Conservation (phyloP, 2,888 invertebrate species). For the Lamproptera curius region DNA sequence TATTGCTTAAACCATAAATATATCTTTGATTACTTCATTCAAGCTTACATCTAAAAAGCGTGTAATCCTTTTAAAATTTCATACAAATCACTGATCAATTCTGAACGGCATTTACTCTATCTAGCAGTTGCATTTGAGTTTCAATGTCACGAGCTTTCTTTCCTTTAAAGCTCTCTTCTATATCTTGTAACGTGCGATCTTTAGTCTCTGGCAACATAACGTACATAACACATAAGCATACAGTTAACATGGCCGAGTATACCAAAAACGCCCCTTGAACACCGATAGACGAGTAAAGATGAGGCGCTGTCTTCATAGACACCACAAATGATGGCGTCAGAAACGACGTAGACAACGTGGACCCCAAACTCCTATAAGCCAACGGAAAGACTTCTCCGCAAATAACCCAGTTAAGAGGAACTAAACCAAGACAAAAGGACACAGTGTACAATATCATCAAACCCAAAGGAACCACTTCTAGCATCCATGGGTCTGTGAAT, state of each 20-base stretch:
- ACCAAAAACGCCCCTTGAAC: constrained; percentile 68
- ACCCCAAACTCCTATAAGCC: constrained; percentile 67
- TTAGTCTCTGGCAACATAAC: constrained; percentile 64
- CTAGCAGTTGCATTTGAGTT: constrained; percentile 58
- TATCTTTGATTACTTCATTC: too few species aligned
- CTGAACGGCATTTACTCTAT: constrained; percentile 32
- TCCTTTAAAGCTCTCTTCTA: constrained; percentile 68
- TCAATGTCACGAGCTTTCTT: constrained; percentile 48
- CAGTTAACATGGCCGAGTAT: constrained; percentile 54
- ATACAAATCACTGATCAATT: constrained; percentile 14
- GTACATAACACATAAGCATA: constrained; percentile 57
- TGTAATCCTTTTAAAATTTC: too few species aligned
- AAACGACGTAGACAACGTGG: constrained; percentile 65
- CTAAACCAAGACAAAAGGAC: constrained; percentile 66
- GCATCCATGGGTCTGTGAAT: constrained; percentile 48
- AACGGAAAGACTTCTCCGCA: constrained; percentile 71
- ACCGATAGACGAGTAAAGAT: constrained; percentile 63
- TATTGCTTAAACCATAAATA: too few species aligned
- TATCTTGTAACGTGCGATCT: constrained; percentile 66
- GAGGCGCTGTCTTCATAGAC: constrained; percentile 72
- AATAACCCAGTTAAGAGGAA: constrained; percentile 68
- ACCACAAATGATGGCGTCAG: constrained; percentile 64
- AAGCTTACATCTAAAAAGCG: too few species aligned
- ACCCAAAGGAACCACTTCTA: constrained; percentile 55
- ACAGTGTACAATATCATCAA: constrained; percentile 63